A percentile compares a stretch with the other conserved stretches of the same genome.
Conservation (phyloP, 2,113 vertebrate genomes). For the Carollia perspicillata region DNA sequence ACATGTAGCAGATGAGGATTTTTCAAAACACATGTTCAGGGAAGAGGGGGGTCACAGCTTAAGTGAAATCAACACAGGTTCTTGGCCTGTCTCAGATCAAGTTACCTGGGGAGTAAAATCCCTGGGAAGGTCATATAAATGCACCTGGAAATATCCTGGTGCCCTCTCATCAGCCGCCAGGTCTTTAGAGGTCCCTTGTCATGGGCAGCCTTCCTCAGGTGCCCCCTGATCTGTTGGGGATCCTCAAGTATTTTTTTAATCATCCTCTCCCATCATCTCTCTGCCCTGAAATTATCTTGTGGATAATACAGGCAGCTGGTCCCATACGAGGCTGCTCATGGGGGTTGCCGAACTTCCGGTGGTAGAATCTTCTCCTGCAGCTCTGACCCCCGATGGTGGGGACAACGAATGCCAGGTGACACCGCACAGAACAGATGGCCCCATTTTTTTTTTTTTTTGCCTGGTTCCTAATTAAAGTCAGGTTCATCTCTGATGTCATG, state of each 20-base stretch:
- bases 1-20: constrained; percentile 51
- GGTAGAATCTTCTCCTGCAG: constrained; percentile 74
- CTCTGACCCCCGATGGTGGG: constrained; percentile 58
- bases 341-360: constrained; percentile 65
- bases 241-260: not conserved
- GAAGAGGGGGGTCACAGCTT: constrained; percentile 25
- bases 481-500: constrained; percentile 15
- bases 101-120: not conserved
- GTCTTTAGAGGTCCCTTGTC: not conserved
- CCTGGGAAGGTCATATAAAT: not conserved
- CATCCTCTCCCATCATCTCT: not conserved
- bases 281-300: constrained; percentile 19
- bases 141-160: not conserved
- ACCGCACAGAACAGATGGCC: constrained; percentile 80
- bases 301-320: constrained; percentile 55
- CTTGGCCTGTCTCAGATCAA: constrained; percentile 8
- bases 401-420: constrained; percentile 60
- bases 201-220: not conserved
- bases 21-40: constrained; percentile 65
- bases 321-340: constrained; percentile 25
- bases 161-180: not conserved
- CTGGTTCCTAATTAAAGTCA: constrained; percentile 68
- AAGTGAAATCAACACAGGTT: constrained; percentile 36
- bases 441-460: constrained; percentile 31
- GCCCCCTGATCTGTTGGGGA: not conserved